Base-by-base conservation (phyloP, 2,888 invertebrate genomes). In the Oeneis ivallda region DNA sequence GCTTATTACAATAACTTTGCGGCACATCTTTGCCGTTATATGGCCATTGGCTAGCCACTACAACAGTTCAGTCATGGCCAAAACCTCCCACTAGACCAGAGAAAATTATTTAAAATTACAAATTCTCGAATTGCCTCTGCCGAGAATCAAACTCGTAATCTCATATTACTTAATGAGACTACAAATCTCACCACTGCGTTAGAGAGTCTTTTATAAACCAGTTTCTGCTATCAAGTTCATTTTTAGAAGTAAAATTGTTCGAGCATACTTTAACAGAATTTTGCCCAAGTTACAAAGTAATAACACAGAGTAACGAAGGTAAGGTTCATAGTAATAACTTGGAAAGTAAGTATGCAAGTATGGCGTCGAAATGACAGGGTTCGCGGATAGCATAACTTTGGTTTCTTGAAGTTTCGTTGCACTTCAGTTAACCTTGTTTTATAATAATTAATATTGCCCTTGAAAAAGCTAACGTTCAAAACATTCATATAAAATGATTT, bases 231-330 rank as follows among this genome's bases (percentile, higher is more conserved):
- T 39, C 39, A 11, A 39, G 39, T 39, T 39, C 9, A 39, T 39
- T 10, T 9, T 39, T 9, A 8, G 60, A 43, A 41, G 57, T 50
- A 32, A 50, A 65, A 67, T 57, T 64, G 64, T 50, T 68, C 32
- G 17, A 52, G 47, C 61, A 66, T 63, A 57, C 60, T 68, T 68
- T n/a, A 39, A 57, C 65, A 63, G 43, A 68, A 60, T 68, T 68
- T 63, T 41, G 56, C 37, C 63, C 45, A 39, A 57, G 19, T 50
- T 65, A 60, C 62, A 62, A 62, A 68, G 62, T 66, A 45, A 53
- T n/a, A n/a, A n/a, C n/a, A n/a, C n/a, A n/a, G n/a, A n/a, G n/a
- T n/a, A n/a, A n/a, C n/a, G n/a, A n/a, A n/a, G n/a, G n/a, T n/a
- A n/a, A n/a, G n/a, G n/a, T n/a, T n/a, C 62, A 62, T 59, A 68